Conservation (phyloP, 2,888 invertebrate species). For the Lasioglossum vierecki region DNA sequence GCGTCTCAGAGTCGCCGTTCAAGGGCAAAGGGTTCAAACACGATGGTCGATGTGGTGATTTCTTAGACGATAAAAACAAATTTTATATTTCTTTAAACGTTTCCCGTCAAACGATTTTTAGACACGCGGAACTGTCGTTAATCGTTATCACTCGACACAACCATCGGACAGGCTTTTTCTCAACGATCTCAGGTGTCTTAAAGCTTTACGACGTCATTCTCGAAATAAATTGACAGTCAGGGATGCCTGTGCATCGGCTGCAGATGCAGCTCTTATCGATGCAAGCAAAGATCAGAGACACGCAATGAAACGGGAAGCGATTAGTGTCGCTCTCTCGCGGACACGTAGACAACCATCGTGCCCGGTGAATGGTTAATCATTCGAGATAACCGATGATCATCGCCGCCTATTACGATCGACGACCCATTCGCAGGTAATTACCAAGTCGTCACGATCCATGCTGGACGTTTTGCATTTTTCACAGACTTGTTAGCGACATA, state of each 20-base stretch:
- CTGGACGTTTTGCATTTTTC: neutral
- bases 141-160: neutral
- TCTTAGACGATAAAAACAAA: neutral
- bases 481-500: neutral
- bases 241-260: neutral
- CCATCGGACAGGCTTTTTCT: neutral
- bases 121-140: neutral
- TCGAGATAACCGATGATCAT: slow-evolving; percentile 34
- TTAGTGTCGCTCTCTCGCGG: neutral
- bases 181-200: neutral
- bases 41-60: neutral
- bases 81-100: neutral
- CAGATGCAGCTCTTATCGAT: neutral
- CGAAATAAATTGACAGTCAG: neutral
- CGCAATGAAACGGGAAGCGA: neutral
- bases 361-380: slow-evolving; percentile 42
- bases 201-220: neutral
- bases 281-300: neutral
- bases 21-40: neutral
- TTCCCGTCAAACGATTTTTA: neutral
- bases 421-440: neutral
- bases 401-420: slow-evolving; percentile 24
- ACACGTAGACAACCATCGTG: neutral
- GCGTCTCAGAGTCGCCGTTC: neutral
- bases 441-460: neutral